phyloP scores from a whole-genome alignment of 2,797 vertebrate species.

The Steatocranus sp. region DNA sequence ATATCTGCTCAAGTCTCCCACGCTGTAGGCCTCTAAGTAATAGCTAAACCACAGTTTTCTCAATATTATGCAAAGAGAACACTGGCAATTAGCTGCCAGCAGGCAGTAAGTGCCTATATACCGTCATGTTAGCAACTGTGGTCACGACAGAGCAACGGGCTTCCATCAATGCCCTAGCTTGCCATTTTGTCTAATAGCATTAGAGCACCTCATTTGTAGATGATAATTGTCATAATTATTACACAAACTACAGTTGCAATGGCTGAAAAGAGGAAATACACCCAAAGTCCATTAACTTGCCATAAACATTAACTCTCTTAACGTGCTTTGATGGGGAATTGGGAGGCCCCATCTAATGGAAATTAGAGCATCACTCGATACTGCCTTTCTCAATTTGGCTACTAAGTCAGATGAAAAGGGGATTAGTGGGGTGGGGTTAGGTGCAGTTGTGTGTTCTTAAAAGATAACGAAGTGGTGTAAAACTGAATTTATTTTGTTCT shows the following conservation, averaged over 20 bases:
- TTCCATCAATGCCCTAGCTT: conserved; percentile 54
- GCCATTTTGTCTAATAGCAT: conserved; percentile 75
- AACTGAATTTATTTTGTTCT: neutral
- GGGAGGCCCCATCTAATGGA: conserved; percentile 64
- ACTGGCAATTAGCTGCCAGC: conserved; percentile 56
- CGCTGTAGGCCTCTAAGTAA: conserved; percentile 29
- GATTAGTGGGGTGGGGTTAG: neutral
- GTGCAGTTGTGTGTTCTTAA: conserved; percentile 24
- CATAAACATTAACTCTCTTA: conserved; percentile 79
- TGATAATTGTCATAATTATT: conserved; percentile 82
- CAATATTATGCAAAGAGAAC: conserved; percentile 48
- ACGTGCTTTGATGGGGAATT: conserved; percentile 69
- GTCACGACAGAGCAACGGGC: conserved; percentile 52
- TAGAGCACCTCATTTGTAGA: conserved; percentile 74
- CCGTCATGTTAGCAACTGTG: conserved; percentile 44
- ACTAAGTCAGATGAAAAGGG: conserved; percentile 47
- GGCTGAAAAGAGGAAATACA: conserved; percentile 57
- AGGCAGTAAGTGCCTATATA: conserved; percentile 52
- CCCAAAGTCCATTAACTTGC: conserved; percentile 79
- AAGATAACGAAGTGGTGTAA: neutral
- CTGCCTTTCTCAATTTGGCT: conserved; percentile 69
- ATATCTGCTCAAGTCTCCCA: conserved; percentile 18
- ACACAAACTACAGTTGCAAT: conserved; percentile 68
- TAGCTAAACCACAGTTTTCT: conserved; percentile 42
- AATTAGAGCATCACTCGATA: conserved; percentile 61